Base-by-base conservation (phyloP, 2,113 vertebrate species). In the Ascaphus truei region DNA sequence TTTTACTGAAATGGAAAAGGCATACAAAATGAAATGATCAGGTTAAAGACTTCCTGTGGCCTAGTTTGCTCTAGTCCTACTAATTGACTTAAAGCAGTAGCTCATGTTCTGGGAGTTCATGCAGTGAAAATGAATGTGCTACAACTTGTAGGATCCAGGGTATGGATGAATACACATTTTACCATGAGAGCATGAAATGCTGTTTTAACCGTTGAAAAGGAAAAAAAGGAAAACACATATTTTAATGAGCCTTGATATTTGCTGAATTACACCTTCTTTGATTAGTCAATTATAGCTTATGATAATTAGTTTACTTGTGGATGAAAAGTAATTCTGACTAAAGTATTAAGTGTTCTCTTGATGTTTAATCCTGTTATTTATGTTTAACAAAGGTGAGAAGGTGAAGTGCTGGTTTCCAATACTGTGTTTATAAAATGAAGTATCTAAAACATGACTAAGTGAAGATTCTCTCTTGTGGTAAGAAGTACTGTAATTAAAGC, bases 401-500 rank as follows among this genome's bases (percentile, higher is more conserved):
- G n/a, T n/a, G n/a, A n/a, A n/a, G n/a, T n/a, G n/a, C n/a, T n/a
- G n/a, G 20, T 3, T 58, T 55, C 53, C 60, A 66, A 8, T 22
- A 6, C 15, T 41, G 4, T 47, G 73, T 57, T 75, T 33, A 2
- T 52, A 51, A 51, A 47, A 41, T 25, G 2, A 11, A 37, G 20
- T 22, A 1, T 61, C 43, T 76, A 63, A 77, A 55, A 62, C 1
- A 12, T 48, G 39, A 68, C 11, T 50, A n/a, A 73, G 23, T 22
- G 12, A 68, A 50, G 3, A 20, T 27, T 57, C 69, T 77, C 73
- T 3, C 1, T 2, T 78, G 22, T n/a, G 56, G 58, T 45, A 67
- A 76, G 64, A 30, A n/a, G 18, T n/a, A n/a, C n/a, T n/a, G 51
- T 76, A 74, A 76, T 68, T 77, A 68, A 80, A 74, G 1, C 15